phyloP scores from a whole-genome alignment of 1,140 invertebrate genomes.

The Sycophaga agraensis region DNA sequence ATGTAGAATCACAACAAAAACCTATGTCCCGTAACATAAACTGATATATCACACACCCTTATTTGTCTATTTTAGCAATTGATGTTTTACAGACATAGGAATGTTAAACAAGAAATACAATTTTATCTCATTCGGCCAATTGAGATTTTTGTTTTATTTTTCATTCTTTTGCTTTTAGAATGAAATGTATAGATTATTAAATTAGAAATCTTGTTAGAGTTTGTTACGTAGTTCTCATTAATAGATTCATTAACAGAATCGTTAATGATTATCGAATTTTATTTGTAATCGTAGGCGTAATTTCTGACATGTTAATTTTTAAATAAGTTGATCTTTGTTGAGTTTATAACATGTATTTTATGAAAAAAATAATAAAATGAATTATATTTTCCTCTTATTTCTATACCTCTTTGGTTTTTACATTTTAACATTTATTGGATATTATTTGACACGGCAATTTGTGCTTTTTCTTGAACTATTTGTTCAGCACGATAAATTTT shows the following conservation, averaged over 20 bases:
- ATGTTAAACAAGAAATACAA: too few species aligned
- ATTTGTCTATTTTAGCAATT: constrained; percentile 18
- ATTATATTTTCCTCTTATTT: constrained; percentile 25
- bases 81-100: constrained; percentile 20
- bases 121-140: too few species aligned
- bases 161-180: too few species aligned
- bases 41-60: not conserved
- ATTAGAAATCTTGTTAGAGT: too few species aligned
- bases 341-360: constrained; percentile 28
- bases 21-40: not conserved
- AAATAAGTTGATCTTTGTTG: constrained; percentile 17
- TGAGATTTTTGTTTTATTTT: too few species aligned
- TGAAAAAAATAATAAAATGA: constrained; percentile 20
- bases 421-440: constrained; percentile 4
- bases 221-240: too few species aligned
- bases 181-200: too few species aligned
- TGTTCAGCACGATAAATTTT: constrained; percentile 78
- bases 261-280: too few species aligned
- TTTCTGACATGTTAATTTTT: not conserved
- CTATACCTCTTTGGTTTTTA: constrained; percentile 24
- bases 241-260: too few species aligned
- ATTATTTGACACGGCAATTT: constrained; percentile 25
- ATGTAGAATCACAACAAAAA: constrained; percentile 8
- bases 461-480: constrained; percentile 63
- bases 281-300: too few species aligned